A percentile compares a stretch with the other conserved stretches of the same genome.
Conservation (phyloP, 2,797 vertebrate species). For the Sebastes glaucus region DNA sequence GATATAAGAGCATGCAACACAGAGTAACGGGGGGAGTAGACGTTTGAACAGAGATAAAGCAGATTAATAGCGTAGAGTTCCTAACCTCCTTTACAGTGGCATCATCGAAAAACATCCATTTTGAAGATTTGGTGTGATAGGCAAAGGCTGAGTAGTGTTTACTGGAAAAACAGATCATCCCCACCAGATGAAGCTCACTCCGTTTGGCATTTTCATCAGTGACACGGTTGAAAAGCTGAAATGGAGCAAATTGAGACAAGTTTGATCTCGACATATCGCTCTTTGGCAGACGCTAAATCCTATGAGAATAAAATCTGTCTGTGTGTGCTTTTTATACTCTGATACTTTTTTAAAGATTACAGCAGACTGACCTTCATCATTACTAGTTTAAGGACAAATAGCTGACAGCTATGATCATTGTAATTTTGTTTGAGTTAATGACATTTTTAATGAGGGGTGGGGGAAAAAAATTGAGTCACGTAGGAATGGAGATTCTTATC, state of each 20-base stretch:
- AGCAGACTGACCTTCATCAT: neutral
- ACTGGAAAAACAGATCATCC: slow-evolving; percentile 98
- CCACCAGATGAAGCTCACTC: slow-evolving; percentile 95
- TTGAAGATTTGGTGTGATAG: slow-evolving; percentile 96
- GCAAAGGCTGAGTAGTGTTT: slow-evolving; percentile 98
- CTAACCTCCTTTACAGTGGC: slow-evolving; percentile 97
- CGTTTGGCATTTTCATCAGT: slow-evolving; percentile 95
- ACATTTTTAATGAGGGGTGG: neutral
- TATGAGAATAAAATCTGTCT: slow-evolving; percentile 4
- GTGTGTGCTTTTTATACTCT: neutral
- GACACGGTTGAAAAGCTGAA: slow-evolving; percentile 95
- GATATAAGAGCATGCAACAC: slow-evolving; percentile 14
- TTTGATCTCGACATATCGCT: slow-evolving; percentile 22
- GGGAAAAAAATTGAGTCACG: neutral
- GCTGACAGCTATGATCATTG: neutral
- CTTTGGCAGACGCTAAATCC: slow-evolving; percentile 40
- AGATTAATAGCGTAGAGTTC: slow-evolving; percentile 14
- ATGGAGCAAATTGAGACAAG: slow-evolving; percentile 48
- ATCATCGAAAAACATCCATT: slow-evolving; percentile 98
- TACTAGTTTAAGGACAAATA: neutral
- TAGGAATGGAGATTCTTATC: no score
- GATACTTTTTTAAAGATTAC: neutral
- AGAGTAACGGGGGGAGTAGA: neutral
- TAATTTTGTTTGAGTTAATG: neutral
- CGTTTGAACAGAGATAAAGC: slow-evolving; percentile 10